phyloP scores from a whole-genome alignment of 2,113 vertebrate genomes.

The Silurus meridionalis region DNA sequence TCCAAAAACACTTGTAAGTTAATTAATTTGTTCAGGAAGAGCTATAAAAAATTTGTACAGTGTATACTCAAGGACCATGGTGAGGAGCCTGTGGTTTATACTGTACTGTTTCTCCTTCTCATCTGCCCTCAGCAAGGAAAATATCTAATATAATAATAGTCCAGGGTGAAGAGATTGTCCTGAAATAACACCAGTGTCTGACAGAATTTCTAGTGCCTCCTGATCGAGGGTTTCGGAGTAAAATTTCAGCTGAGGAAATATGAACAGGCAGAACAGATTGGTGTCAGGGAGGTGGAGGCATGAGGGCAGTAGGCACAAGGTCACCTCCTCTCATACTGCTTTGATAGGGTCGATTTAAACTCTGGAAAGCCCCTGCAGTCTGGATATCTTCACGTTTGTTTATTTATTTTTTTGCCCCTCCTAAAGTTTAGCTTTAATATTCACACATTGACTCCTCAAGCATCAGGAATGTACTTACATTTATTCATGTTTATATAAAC shows the following conservation, averaged over 20 bases:
- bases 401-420: neutral
- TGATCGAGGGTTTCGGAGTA: neutral
- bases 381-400: neutral
- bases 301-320: constrained; percentile 5
- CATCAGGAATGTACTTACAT: neutral
- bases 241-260: constrained; percentile 6
- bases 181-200: neutral
- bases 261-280: constrained; percentile 9
- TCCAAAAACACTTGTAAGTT: neutral
- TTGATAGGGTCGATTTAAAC: constrained; percentile 10
- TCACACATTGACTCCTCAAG: neutral
- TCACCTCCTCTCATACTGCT: neutral
- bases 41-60: neutral
- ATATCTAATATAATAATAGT: neutral
- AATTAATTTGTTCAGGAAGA: neutral
- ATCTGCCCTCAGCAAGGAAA: neutral
- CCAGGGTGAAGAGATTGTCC: neutral
- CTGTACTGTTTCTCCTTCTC: neutral
- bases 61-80: neutral
- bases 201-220: neutral
- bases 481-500: neutral
- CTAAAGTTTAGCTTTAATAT: neutral
- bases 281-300: constrained; percentile 17
- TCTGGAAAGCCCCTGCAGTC: constrained; percentile 22
- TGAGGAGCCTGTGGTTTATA: neutral